Percentiles rank a stretch among this genome's conserved stretches.
phyloP scores from a whole-genome alignment of 1,140 invertebrate species.

The Magallana ariakensis region DNA sequence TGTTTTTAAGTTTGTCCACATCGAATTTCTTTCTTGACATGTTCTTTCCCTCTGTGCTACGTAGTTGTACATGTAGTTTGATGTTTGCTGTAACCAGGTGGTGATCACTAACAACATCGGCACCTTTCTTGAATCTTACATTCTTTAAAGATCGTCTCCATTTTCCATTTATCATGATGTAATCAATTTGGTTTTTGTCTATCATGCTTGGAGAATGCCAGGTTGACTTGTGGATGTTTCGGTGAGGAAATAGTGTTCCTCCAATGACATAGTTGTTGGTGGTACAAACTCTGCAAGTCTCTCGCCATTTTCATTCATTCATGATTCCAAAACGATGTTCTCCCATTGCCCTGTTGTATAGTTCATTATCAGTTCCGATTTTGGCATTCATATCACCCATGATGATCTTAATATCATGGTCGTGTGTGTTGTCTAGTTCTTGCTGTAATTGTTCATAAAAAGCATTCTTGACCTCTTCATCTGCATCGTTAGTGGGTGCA shows the following conservation, averaged over 20 bases:
- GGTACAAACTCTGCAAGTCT: slow-evolving; percentile 17
- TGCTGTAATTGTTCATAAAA: slow-evolving; percentile 62
- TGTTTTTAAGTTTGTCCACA: slow-evolving; percentile 15
- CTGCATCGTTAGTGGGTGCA: slow-evolving; percentile 40
- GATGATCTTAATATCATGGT: slow-evolving; percentile 33
- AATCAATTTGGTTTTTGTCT: no score
- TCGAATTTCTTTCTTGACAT: slow-evolving; percentile 1
- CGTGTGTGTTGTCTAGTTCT: slow-evolving; percentile 42
- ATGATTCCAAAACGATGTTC: slow-evolving; percentile 52
- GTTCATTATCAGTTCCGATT: slow-evolving; percentile 48
- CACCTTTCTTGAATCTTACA: no score
- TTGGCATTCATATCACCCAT: slow-evolving; percentile 55
- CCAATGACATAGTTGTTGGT: slow-evolving; percentile 51
- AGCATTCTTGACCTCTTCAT: slow-evolving; percentile 54
- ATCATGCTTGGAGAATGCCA: slow-evolving; percentile 54
- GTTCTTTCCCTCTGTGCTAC: neutral
- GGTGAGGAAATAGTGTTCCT: slow-evolving; percentile 89
- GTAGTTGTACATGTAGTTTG: slow-evolving; percentile 46
- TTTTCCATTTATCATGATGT: no score
- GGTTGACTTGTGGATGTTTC: slow-evolving; percentile 60
- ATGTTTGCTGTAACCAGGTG: slow-evolving; percentile 30
- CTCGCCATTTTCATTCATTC: slow-evolving; percentile 43
- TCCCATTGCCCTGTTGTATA: slow-evolving; percentile 55
- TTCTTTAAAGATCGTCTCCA: no score
- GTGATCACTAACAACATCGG: no score